Evolutionary conservation across 2,113 vertebrate genomes (phyloP).

Genomic region (Carettochelys insculpta): DNA sequence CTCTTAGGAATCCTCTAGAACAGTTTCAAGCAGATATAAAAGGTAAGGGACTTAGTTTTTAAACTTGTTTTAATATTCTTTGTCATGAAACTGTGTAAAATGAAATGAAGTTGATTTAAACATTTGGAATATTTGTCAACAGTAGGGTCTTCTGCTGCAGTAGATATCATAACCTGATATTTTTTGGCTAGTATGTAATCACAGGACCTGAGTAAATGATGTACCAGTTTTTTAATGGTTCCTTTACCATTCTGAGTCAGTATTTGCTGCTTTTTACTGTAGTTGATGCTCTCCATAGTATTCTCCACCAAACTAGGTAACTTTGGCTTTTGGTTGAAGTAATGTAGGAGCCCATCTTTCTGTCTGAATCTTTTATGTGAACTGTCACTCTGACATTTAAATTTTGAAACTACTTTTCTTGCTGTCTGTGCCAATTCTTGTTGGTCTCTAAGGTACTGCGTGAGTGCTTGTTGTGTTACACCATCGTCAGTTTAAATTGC

Average conservation of each 20-base stretch:
- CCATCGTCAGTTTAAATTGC: not conserved
- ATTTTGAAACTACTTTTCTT: not conserved
- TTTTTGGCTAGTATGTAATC: not conserved
- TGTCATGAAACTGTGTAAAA: not conserved
- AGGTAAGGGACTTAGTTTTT: constrained; percentile 80
- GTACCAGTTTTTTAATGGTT: not conserved
- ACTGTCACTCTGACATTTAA: fast-evolving
- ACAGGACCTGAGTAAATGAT: not conserved
- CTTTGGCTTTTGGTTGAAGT: not conserved
- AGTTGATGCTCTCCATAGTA: not conserved
- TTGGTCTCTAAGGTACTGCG: too few species aligned
- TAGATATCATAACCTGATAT: not conserved
- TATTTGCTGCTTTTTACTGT: not conserved
- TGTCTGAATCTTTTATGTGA: not conserved
- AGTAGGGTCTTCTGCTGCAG: not conserved
- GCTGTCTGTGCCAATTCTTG: not conserved
- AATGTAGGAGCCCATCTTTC: not conserved
- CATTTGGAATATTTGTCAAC: not conserved
- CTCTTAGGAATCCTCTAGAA: constrained; percentile 86
- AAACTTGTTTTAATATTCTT: not conserved
- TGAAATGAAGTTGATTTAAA: not conserved
- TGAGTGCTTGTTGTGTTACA: too few species aligned
- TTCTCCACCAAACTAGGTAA: not conserved
- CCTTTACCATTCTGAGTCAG: not conserved
- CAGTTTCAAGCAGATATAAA: constrained; percentile 85